These are phyloP conservation scores for Addax nasomaculatus DNA, from an alignment of 2,113 vertebrate genomes.

Conservation along the genomic window DNA sequence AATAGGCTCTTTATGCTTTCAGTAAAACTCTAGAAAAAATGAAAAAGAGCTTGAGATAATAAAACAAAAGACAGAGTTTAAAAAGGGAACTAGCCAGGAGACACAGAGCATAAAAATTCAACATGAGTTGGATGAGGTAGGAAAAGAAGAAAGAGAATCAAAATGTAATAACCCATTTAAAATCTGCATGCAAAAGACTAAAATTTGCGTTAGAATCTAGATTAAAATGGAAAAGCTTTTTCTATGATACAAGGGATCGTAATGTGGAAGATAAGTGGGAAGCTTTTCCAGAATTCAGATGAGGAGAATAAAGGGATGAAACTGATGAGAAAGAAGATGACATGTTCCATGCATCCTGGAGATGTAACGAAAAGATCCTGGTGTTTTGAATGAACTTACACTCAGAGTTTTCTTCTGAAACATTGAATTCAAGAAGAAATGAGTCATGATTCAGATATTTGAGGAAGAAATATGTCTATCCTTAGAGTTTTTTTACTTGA, in stretches of 20 bases:
- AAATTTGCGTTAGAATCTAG: background rate
- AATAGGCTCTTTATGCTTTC: background rate
- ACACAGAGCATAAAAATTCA: background rate
- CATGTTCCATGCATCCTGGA: background rate
- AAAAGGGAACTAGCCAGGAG: background rate
- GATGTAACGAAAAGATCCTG: rapidly evolving
- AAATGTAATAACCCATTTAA: background rate
- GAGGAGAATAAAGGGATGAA: background rate
- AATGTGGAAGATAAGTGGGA: background rate
- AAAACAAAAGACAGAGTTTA: background rate
- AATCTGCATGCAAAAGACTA: background rate
- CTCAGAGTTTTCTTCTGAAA: background rate
- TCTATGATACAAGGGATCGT: background rate
- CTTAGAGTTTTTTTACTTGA: background rate
- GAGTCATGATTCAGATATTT: background rate
- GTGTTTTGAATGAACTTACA: background rate
- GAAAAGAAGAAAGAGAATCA: background rate
- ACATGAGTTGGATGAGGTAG: too few species aligned
- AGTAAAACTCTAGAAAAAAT: background rate
- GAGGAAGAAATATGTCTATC: background rate
- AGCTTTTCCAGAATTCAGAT: background rate
- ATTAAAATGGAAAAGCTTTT: background rate
- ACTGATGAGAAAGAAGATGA: background rate
- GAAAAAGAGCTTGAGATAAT: background rate
- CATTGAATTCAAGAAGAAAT: background rate